A percentile compares a stretch with the other conserved stretches of the same genome.
Evolutionary conservation across 2,888 invertebrate species (phyloP).

Genomic region (Timandra comae): DNA sequence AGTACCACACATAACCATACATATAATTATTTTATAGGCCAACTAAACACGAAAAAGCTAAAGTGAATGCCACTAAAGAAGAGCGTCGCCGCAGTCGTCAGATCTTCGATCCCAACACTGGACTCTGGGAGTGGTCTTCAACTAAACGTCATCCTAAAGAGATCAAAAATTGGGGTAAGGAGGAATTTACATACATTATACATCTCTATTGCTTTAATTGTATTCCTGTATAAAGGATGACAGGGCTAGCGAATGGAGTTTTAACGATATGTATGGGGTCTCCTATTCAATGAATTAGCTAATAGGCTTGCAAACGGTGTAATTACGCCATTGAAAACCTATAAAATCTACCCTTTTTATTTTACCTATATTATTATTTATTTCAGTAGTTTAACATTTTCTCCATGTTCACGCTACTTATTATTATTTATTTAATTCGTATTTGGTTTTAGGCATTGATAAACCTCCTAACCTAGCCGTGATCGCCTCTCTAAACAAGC

Average conservation of each 20-base stretch:
- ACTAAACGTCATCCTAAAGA: slow-evolving; percentile 60
- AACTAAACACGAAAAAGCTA: slow-evolving; percentile 51
- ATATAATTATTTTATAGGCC: slow-evolving; percentile 34
- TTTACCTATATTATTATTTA: no score
- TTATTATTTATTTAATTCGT: not conserved
- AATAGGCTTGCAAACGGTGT: no score
- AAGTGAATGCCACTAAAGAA: slow-evolving; percentile 48
- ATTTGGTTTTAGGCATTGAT: slow-evolving; percentile 49
- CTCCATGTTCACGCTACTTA: no score
- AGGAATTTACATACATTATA: no score
- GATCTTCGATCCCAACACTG: slow-evolving; percentile 46
- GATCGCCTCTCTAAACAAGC: slow-evolving; percentile 46
- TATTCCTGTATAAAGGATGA: no score
- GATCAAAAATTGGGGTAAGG: slow-evolving; percentile 62
- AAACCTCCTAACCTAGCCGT: slow-evolving; percentile 48
- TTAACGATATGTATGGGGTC: no score
- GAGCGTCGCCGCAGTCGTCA: slow-evolving; percentile 56
- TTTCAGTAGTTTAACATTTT: no score
- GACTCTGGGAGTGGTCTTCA: slow-evolving; percentile 58
- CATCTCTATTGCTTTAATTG: no score
- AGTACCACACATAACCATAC: slow-evolving; percentile 1
- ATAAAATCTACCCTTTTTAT: no score
- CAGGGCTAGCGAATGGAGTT: no score
- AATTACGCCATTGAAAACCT: no score
- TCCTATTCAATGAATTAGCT: no score